phyloP scores from a whole-genome alignment of 2,113 vertebrate species.

The Tiliqua scincoides region DNA sequence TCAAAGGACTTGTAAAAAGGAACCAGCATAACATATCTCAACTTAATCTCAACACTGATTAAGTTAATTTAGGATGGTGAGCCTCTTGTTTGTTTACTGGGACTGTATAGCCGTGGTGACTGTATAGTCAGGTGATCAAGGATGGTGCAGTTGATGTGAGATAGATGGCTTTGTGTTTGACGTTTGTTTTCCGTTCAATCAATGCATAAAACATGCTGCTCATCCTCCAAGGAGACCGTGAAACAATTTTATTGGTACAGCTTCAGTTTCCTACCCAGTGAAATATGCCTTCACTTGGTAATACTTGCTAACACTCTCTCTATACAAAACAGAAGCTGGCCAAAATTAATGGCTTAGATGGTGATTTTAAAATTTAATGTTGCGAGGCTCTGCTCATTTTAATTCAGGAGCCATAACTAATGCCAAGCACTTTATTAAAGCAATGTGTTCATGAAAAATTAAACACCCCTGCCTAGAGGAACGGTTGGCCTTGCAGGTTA shows the following conservation, averaged over 20 bases:
- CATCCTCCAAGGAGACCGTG: slow-evolving; percentile 33
- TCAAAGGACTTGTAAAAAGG: background rate
- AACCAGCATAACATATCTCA: background rate
- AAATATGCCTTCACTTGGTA: slow-evolving; percentile 60
- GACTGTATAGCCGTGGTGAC: slow-evolving; percentile 12
- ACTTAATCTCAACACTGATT: background rate
- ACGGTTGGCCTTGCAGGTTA: slow-evolving; percentile 58
- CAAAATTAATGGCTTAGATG: slow-evolving; percentile 61
- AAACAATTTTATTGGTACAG: slow-evolving; percentile 49
- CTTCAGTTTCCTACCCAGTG: slow-evolving; percentile 42
- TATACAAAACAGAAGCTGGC: slow-evolving; percentile 32
- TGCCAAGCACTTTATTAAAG: slow-evolving; percentile 70
- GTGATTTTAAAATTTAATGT: slow-evolving; percentile 70
- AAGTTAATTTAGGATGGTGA: slow-evolving; percentile 42
- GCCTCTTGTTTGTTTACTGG: slow-evolving; percentile 41
- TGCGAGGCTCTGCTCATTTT: slow-evolving; percentile 67
- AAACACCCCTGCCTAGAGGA: slow-evolving; percentile 56
- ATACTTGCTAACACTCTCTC: slow-evolving; percentile 33
- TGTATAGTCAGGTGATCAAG: slow-evolving; percentile 22
- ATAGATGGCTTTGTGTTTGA: slow-evolving; percentile 48
- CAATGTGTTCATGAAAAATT: slow-evolving; percentile 63
- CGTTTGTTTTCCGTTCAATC: slow-evolving; percentile 46
- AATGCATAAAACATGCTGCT: slow-evolving; percentile 51
- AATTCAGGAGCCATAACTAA: slow-evolving; percentile 74
- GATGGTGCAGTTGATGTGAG: slow-evolving; percentile 29